Evolutionary conservation across 2,797 vertebrate species (phyloP).

Genomic region (Alosa sapidissima): DNA sequence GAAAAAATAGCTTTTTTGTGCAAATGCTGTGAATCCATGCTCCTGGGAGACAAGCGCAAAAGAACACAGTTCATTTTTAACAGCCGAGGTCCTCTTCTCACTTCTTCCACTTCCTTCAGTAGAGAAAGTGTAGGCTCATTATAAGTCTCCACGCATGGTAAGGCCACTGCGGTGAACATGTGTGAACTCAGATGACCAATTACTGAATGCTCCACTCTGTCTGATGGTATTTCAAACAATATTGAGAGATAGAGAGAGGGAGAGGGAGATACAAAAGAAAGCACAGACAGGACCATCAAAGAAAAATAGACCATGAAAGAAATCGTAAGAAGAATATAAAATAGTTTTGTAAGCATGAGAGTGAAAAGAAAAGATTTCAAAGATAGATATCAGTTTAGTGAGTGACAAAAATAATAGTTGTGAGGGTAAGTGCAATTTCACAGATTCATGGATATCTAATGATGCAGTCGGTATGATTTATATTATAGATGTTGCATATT

Average conservation of each 20-base stretch:
- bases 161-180: neutral
- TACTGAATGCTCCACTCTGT: neutral
- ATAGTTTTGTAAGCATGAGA: neutral
- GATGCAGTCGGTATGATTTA: neutral
- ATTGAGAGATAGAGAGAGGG: neutral
- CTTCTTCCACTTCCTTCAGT: neutral
- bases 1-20: neutral
- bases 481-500: neutral
- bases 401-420: neutral
- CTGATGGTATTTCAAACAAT: neutral
- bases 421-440: neutral
- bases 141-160: neutral
- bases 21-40: neutral
- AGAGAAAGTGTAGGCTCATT: neutral
- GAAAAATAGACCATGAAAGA: neutral
- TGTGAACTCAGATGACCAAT: neutral
- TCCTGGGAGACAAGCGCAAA: neutral
- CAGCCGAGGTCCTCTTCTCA: neutral
- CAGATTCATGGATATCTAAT: constrained; percentile 4
- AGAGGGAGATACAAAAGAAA: neutral
- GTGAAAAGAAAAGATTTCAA: neutral
- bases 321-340: neutral
- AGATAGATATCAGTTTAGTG: neutral
- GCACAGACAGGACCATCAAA: neutral
- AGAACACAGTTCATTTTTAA: neutral